Percentiles rank a stretch among this genome's conserved stretches.
phyloP scores from a whole-genome alignment of 2,113 vertebrate genomes.

The Ammodytes marinus region DNA sequence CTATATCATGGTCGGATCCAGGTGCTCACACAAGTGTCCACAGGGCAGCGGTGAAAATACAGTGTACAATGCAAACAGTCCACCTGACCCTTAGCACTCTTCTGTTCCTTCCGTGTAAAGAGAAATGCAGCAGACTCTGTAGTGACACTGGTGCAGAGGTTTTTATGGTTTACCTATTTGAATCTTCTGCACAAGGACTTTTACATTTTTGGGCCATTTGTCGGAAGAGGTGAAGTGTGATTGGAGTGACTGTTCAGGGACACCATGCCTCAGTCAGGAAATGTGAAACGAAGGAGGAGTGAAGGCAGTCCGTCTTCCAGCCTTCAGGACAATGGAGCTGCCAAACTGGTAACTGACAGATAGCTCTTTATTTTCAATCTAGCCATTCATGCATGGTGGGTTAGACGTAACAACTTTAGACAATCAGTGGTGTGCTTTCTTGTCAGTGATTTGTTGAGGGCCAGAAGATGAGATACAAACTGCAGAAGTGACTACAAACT shows the following conservation, averaged over 20 bases:
- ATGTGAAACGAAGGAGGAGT: background rate
- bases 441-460: background rate
- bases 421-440: background rate
- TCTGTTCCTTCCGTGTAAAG: background rate
- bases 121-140: background rate
- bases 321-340: background rate
- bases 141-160: background rate
- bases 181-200: background rate
- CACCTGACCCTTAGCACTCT: background rate
- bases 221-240: background rate
- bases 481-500: background rate
- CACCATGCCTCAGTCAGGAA: slow-evolving; percentile 8
- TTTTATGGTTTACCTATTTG: background rate
- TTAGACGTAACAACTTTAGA: background rate
- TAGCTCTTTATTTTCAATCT: background rate
- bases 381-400: background rate
- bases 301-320: slow-evolving; percentile 1
- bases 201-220: background rate
- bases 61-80: background rate
- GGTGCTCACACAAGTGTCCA: background rate
- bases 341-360: slow-evolving; percentile 13
- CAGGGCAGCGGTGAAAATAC: background rate
- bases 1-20: background rate
- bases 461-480: background rate
- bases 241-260: background rate